phyloP scores from a whole-genome alignment of 1,140 invertebrate species.

The Zaprionus ghesquierei region DNA sequence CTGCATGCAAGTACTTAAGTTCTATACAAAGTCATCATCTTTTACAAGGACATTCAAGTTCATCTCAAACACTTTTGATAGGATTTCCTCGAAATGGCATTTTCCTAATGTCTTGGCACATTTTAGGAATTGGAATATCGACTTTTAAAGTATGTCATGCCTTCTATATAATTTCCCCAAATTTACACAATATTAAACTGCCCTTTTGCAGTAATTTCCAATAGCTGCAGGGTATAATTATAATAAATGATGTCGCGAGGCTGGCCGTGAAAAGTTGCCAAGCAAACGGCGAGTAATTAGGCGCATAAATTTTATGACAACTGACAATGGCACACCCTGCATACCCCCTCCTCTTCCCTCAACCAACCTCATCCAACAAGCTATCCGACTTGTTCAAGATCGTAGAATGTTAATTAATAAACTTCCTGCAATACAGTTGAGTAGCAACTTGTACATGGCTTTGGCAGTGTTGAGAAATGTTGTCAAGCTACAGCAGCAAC shows the following conservation, averaged over 20 bases:
- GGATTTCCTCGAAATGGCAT: too few relatives aligned
- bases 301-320: slow-evolving; percentile 69
- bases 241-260: slow-evolving; percentile 68
- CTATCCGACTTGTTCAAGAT: neutral
- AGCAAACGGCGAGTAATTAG: slow-evolving; percentile 70
- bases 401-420: neutral
- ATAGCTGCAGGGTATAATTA: slow-evolving; percentile 44
- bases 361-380: neutral
- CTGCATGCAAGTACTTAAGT: neutral
- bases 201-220: neutral
- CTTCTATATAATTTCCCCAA: neutral
- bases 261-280: slow-evolving; percentile 31
- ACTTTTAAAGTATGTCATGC: neutral
- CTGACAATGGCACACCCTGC: slow-evolving; percentile 39
- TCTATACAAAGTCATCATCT: too few relatives aligned
- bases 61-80: too few relatives aligned
- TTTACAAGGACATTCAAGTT: too few relatives aligned
- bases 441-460: neutral
- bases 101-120: too few relatives aligned
- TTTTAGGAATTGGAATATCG: too few relatives aligned
- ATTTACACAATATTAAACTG: neutral
- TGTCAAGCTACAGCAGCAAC: neutral
- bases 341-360: neutral
- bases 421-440: neutral
- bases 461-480: neutral